Evolutionary conservation across 2,888 invertebrate species (phyloP).

Genomic region (Timandra comae): DNA sequence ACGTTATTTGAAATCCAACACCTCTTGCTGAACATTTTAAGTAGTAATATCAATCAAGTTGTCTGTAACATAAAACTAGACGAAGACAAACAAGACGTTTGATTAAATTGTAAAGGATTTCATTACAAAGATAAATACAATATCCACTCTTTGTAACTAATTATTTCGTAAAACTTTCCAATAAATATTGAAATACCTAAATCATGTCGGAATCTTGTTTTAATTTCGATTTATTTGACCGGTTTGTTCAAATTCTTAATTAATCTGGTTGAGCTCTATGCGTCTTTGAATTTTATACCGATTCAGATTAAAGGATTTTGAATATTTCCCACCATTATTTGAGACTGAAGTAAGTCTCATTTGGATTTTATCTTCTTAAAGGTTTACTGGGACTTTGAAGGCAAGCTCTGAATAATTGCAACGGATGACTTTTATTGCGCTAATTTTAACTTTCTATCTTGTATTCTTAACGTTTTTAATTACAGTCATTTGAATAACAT

Average conservation of each 20-base stretch:
- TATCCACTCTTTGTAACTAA: no score
- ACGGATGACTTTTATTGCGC: slow-evolving; percentile 3
- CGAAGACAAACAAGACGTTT: no score
- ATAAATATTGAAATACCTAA: slow-evolving; percentile 3
- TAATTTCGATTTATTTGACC: slow-evolving; percentile 3
- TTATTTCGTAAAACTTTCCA: no score
- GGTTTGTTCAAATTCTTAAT: slow-evolving; percentile 22
- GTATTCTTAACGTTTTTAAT: no score
- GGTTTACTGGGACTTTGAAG: slow-evolving; percentile 10
- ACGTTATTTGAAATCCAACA: no score
- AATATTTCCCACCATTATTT: slow-evolving; percentile 21
- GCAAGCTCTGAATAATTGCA: slow-evolving; percentile 3
- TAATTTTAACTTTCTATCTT: neutral
- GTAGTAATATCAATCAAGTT: no score
- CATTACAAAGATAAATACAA: no score
- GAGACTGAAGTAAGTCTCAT: slow-evolving; percentile 17
- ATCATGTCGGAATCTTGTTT: slow-evolving; percentile 3
- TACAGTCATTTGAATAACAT: no score
- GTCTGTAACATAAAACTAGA: no score
- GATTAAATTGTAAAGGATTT: no score
- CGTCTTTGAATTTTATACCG: slow-evolving; percentile 25
- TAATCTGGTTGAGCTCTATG: slow-evolving; percentile 23
- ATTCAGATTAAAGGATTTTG: slow-evolving; percentile 26
- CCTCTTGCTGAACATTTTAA: no score
- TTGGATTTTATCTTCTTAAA: slow-evolving; percentile 16